phyloP scores from a whole-genome alignment of 2,113 vertebrate genomes.

The western clawed frog (Xenopus tropicalis) region UCB_Xtro_10.0 CM004450.2:43357001-43357500 shows the following conservation, averaged over 20 bases:
- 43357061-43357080: not conserved
- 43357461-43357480: conserved; percentile 10
- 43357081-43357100: not conserved
- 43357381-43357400: conserved; percentile 17
- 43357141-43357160: no score
- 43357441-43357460: conserved; percentile 31
- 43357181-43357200: no score
- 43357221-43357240: not conserved
- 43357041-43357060: not conserved
- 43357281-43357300: not conserved
- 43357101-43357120: not conserved
- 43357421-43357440: conserved; percentile 5
- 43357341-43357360: not conserved
- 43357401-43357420: not conserved
- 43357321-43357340: no score
- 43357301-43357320: no score
- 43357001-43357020: conserved; percentile 34
- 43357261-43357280: not conserved
- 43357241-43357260: not conserved
- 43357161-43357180: no score
- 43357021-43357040: conserved; percentile 15
- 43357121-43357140: not conserved
- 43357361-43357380: conserved; percentile 26
- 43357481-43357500: conserved; percentile 15
- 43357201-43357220: not conserved